Evolutionary conservation across 2,888 invertebrate genomes (phyloP), one percentile per base, ranked within the genome.

Genomic region (Tiliacea citrago): DNA sequence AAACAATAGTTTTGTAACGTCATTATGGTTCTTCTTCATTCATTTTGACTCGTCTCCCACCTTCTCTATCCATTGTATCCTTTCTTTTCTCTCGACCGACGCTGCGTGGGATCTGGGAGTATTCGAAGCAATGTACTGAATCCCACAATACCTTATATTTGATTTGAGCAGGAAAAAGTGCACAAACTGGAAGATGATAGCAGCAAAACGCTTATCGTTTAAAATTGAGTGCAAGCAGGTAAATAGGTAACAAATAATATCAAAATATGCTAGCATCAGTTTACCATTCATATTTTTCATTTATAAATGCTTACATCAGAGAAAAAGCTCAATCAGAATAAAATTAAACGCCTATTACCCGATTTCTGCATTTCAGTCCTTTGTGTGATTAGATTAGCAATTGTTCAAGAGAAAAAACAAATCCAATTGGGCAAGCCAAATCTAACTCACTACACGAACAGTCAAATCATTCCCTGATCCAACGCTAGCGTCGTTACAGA

Each of bases 1-100:
- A 96, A 96, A 95, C 90, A 87, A 93, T 95, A 95, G 95, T 93
- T 95, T 95, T 95, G 91, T 95, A 94, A 94, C 90, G 91, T 93
- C 94, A 93, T 91, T 82, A 90, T 91, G 92, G 91, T 89, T 92
- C 92, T 93, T 94, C 92, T 94, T 94, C 91, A 93, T 93, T 93
- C 91, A 90, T 88, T 73, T 84, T 81, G 79, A 82, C 91, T 89
- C 88, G 78, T 92, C 29, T 29, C 94, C 94, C 90, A 91, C 93
- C 93, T 91, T 75, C 88, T 89, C 90, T 88, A 86, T 93, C 93
- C 93, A 89, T 90, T 24, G 70, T 88, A 89, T 92, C 91, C 91
- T 90, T 76, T 92, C 89, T 89, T 70, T 78, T 77, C 80, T 81
- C 63, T 77, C 49, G 73, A 77, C 66, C 61, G 74, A 71, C 81